phyloP scores from a whole-genome alignment of 1,140 invertebrate genomes.

The Trialeurodes vaporariorum region DNA sequence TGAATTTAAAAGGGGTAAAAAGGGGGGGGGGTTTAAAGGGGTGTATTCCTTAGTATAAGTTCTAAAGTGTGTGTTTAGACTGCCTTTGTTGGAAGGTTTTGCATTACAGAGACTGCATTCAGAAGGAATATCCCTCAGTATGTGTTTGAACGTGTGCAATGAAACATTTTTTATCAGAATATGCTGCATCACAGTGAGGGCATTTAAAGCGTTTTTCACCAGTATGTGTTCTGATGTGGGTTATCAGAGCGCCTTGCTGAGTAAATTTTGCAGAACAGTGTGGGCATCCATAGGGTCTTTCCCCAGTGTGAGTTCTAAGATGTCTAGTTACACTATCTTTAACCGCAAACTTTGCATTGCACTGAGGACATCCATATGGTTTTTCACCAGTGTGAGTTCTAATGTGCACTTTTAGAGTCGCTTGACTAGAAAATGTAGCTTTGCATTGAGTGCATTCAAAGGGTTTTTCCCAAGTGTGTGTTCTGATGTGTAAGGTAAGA shows the following conservation, averaged over 20 bases:
- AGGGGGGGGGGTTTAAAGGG: too few relatives aligned
- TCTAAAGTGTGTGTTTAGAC: constrained; percentile 48
- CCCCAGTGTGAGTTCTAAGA: constrained; percentile 32
- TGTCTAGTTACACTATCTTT: constrained; percentile 38
- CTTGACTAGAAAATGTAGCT: not conserved
- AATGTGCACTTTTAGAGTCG: not conserved
- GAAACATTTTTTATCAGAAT: not conserved
- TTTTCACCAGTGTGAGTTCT: constrained; percentile 30
- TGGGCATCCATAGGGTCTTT: constrained; percentile 36
- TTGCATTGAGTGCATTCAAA: constrained; percentile 10
- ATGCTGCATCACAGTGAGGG: constrained; percentile 55
- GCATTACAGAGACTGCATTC: constrained; percentile 39
- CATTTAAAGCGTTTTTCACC: constrained; percentile 56
- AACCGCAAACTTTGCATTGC: constrained; percentile 36
- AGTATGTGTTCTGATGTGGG: constrained; percentile 42
- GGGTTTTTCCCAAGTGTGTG: constrained; percentile 7
- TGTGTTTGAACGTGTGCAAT: constrained; percentile 45
- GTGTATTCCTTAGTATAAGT: too few relatives aligned
- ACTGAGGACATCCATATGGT: constrained; percentile 36
- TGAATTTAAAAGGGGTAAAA: too few relatives aligned
- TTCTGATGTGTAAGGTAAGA: constrained; percentile 8
- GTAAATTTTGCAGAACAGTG: constrained; percentile 37
- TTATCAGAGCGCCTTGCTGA: constrained; percentile 36
- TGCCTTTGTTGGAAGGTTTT: constrained; percentile 48
- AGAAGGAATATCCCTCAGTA: constrained; percentile 58